Evolutionary conservation across 2,888 invertebrate species (phyloP), one percentile per base, ranked within the genome.

Genomic region (Drepanosiphum platanoidis): DNA sequence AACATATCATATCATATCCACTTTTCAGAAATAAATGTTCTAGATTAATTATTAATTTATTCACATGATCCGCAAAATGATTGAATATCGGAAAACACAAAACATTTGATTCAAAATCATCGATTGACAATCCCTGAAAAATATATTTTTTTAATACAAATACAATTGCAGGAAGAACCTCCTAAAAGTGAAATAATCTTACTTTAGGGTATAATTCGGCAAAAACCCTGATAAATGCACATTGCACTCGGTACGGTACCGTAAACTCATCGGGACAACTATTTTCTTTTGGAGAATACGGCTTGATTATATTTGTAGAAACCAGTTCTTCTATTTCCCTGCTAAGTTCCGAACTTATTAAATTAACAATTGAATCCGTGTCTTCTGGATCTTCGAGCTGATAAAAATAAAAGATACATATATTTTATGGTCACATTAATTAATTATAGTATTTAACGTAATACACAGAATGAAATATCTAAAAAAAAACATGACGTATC

Each of bases 221-320:
- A 36, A 83, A 66, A 36, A 83, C 52, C 66, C 83, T 74, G 3
- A 83, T 83, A 64, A 83, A 83, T 27, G 83, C 83, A 36, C 83
- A 83, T 34, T 83, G 83, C 27, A 42, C 36, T 46, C 64, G 42
- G 36, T 83, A 83, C 11, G 72, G 83, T 11, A 83, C 0, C 18
- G 75, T 7, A 22, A 83, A 18, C 9, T 83, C 66, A 13, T 42
- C 46, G 2, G 34, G 15, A 34, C 27, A n/a, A 4, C 66, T 11
- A 34, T 66, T 64, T 27, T 32, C 22, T 52, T 75, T 74, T 4
- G 18, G 5, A 46, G 13, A 22, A 18, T 39, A 42, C 30, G 75
- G 74, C 8, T 46, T 83, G 66, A 34, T 42, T 27, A 83, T 74
- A 34, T 83, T 83, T 18, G 46, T 46, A 9, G 52, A 34, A 5